These are phyloP conservation scores for Phaenicophaeus curvirostris DNA, from an alignment of 2,797 vertebrate genomes.

Conservation along the genomic window DNA sequence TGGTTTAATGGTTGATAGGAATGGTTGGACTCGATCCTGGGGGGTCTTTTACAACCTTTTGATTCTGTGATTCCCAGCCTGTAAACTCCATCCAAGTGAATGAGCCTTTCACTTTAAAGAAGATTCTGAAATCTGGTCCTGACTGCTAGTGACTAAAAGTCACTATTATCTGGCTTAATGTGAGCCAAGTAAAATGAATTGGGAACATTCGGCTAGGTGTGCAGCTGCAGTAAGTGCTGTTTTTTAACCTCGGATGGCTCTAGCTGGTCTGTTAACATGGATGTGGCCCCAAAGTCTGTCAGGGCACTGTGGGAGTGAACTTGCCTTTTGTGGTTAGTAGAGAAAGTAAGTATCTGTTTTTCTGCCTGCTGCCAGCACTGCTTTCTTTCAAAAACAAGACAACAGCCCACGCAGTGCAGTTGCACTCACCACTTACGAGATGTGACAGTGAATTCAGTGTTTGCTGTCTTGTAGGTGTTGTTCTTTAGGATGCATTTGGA, in stretches of 20 bases:
- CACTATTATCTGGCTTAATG: not conserved
- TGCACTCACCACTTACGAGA: not conserved
- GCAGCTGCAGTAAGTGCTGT: not conserved
- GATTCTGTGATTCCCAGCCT: not conserved
- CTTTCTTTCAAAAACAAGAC: not conserved
- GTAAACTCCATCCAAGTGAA: not conserved
- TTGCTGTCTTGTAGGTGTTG: not conserved
- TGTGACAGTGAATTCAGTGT: not conserved
- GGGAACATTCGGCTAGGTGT: not conserved
- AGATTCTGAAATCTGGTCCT: not conserved
- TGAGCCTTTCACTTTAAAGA: not conserved
- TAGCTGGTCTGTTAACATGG: not conserved
- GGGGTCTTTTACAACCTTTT: no score
- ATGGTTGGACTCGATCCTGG: no score
- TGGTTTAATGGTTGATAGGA: no score
- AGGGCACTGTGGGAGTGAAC: not conserved
- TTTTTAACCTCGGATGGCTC: not conserved
- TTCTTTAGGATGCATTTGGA: not conserved
- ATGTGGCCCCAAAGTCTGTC: not conserved
- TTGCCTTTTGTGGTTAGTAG: not conserved
- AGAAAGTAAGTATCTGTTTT: not conserved
- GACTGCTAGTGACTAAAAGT: constrained; percentile 6
- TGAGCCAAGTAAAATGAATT: not conserved
- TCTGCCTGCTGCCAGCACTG: not conserved
- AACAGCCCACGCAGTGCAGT: not conserved